phyloP scores from a whole-genome alignment of 2,113 vertebrate species.

The Egretta garzetta region DNA sequence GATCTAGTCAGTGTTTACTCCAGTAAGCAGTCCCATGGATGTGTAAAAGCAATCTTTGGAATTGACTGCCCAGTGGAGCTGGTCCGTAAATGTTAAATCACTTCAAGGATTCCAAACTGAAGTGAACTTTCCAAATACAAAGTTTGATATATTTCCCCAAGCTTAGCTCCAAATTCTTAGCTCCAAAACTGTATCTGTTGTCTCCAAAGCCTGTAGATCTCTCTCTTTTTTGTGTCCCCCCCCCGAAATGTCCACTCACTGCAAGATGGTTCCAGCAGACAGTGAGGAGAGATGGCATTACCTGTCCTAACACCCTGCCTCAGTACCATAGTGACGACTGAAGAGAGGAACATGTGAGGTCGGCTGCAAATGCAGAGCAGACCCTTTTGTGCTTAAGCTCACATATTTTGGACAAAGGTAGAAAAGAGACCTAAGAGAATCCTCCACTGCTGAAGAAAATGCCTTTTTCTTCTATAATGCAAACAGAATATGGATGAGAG shows the following conservation, averaged over 20 bases:
- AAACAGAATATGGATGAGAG: background rate
- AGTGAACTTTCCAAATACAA: background rate
- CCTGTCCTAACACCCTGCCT: background rate
- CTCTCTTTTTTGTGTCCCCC: background rate
- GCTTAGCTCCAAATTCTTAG: background rate
- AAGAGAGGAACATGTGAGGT: background rate
- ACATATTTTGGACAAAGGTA: background rate
- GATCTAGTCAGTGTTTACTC: background rate
- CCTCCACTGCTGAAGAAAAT: background rate
- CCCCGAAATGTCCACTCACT: background rate
- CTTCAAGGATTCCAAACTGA: background rate
- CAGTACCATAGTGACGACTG: background rate
- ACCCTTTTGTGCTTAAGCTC: background rate
- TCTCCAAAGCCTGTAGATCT: background rate
- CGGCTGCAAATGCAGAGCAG: background rate
- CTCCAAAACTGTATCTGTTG: background rate
- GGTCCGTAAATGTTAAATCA: background rate
- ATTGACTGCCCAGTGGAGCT: background rate
- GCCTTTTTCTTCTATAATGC: background rate
- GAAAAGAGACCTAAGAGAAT: background rate
- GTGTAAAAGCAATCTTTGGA: background rate
- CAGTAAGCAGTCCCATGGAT: background rate
- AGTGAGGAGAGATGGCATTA: background rate
- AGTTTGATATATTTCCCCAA: background rate
- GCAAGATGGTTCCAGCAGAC: background rate